Base-by-base conservation (phyloP, 2,888 invertebrate genomes). In the Polydrusus cervinus region DNA sequence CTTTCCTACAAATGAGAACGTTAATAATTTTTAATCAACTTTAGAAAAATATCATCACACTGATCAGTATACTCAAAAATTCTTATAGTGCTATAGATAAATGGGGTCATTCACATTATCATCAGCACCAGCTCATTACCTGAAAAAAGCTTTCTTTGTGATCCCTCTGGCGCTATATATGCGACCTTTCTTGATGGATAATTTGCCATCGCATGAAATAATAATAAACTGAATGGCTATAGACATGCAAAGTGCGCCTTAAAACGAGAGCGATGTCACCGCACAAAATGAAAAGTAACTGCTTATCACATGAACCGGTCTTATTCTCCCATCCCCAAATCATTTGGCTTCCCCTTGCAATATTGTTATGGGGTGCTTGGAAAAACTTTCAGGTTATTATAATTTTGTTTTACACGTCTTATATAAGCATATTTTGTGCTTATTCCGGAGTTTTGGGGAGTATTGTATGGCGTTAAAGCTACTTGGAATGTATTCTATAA, bases 121-220 rank as follows among this genome's bases (percentile, higher is more conserved):
- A 60, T 60, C n/a, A n/a, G n/a, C 49, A 40, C 30, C 14, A 61
- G 16, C 13, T n/a, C 62, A 43, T 25, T 14, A 25, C 20, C 14
- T 20, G 11, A 38, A 38, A 38, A 38, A 57, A 57, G 38, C n/a
- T 16, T 38, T 38, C 18, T 38, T 38, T 11, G 14, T 16, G 16
- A 38, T 38, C 38, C 51, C 45, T 55, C 47, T 62, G 30, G n/a
- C 7, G 45, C 75, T 14, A 38, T 38, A 67, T 74, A 71, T 73
- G 69, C 78, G 67, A 68, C 76, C 75, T 71, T 75, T 73, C 78
- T 82, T 82, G 82, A 83, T 83, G 84, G 82, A 85, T 84, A 85
- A 85, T 85, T 84, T 84, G 84, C 85, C 83, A 83, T 82, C 82
- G 82, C 84, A 84, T 85, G 84, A 84, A 85, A 84, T 84, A 85